phyloP scores from a whole-genome alignment of 2,888 invertebrate species.

The Petrolisthes cinctipes region DNA sequence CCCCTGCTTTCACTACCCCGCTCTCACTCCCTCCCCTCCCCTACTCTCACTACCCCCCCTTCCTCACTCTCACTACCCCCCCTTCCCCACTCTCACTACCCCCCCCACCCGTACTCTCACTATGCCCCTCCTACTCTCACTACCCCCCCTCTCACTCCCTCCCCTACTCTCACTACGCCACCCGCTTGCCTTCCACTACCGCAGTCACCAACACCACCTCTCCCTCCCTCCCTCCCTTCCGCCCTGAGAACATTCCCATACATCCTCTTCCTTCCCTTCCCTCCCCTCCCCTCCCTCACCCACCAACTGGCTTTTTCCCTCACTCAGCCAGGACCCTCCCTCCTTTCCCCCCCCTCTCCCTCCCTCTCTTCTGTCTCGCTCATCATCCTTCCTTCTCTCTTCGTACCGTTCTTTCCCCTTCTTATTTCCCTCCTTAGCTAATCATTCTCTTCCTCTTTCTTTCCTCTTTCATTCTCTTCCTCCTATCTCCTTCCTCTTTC shows the following conservation, averaged over 20 bases:
- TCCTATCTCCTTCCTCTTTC: neutral
- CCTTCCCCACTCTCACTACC: no score
- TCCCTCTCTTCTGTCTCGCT: neutral
- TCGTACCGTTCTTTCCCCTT: neutral
- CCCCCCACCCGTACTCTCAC: no score
- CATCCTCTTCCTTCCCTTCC: neutral
- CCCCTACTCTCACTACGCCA: neutral
- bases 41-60: neutral
- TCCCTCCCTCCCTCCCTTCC: neutral
- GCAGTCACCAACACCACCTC: neutral
- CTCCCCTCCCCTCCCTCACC: neutral
- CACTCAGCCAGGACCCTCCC: neutral
- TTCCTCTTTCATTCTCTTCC: neutral
- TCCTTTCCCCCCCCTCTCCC: neutral
- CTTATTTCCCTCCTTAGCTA: neutral
- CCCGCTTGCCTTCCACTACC: neutral
- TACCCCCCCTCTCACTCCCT: neutral
- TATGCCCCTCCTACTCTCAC: no score
- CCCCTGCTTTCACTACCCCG: no score
- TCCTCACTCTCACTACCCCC: neutral
- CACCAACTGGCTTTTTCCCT: neutral
- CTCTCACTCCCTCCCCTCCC: no score
- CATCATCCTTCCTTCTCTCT: neutral
- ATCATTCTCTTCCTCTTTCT: neutral
- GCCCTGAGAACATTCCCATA: neutral